A percentile compares a stretch with the other conserved stretches of the same genome.
Evolutionary conservation across 2,797 vertebrate species (phyloP).

Genomic region (Microcaecilia unicolor): DNA sequence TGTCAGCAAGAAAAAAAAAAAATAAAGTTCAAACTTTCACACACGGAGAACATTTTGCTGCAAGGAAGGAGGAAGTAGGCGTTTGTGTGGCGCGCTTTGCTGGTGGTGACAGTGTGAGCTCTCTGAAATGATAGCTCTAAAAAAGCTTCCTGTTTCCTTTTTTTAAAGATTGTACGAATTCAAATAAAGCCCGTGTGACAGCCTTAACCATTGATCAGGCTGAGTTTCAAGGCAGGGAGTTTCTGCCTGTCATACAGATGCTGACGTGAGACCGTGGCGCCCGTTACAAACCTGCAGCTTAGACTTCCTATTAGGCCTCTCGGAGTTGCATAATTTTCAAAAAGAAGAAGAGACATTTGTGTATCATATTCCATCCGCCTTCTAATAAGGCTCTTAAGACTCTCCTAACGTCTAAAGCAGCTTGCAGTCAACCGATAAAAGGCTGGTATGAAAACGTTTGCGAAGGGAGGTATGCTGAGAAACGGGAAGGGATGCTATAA

Average conservation of each 20-base stretch:
- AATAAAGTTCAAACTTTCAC: too few species aligned
- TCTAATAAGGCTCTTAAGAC: too few species aligned
- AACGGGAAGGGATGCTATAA: too few species aligned
- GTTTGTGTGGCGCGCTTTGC: neutral
- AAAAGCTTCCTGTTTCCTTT: conserved; percentile 73
- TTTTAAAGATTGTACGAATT: conserved; percentile 49
- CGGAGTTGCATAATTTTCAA: too few species aligned
- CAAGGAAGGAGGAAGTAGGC: neutral
- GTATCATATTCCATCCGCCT: too few species aligned
- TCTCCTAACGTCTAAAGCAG: too few species aligned
- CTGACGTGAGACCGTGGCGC: conserved; percentile 22
- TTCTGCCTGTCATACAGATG: neutral
- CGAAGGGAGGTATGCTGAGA: too few species aligned
- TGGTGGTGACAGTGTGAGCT: conserved; percentile 3
- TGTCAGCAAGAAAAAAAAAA: too few species aligned
- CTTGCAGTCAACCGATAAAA: too few species aligned
- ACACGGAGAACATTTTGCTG: neutral
- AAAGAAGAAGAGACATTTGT: too few species aligned
- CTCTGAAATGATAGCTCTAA: conserved; percentile 1
- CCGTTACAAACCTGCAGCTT: conserved; percentile 23
- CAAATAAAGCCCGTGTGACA: conserved; percentile 41
- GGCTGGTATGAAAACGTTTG: too few species aligned
- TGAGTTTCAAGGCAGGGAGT: conserved; percentile 7
- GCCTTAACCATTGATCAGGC: conserved; percentile 33
- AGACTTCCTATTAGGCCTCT: too few species aligned